phyloP scores from a whole-genome alignment of 2,888 invertebrate genomes.

The Buathra laborator region DNA sequence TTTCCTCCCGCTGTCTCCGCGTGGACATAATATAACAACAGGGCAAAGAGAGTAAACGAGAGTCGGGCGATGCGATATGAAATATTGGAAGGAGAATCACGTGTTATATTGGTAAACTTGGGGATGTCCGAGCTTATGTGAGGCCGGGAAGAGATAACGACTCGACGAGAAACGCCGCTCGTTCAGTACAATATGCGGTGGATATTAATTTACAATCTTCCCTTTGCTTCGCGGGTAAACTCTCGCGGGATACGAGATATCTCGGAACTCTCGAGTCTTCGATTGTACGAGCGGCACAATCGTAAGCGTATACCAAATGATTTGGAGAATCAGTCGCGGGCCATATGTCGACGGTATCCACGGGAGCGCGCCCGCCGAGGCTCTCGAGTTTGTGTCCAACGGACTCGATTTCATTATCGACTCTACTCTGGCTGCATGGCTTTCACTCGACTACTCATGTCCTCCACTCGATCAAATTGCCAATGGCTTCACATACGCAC shows the following conservation, averaged over 20 bases:
- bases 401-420: constrained; percentile 74
- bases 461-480: constrained; percentile 68
- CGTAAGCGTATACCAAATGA: background rate
- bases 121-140: constrained; percentile 26
- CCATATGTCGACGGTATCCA: constrained; percentile 67
- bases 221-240: constrained; percentile 29
- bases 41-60: constrained; percentile 47
- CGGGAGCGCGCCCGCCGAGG: constrained; percentile 38
- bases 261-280: constrained; percentile 29
- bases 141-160: constrained; percentile 66
- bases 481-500: constrained; percentile 28
- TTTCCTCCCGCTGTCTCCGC: constrained; percentile 18
- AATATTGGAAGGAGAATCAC: constrained; percentile 72
- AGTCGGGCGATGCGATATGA: constrained; percentile 55
- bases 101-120: constrained; percentile 79
- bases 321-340: constrained; percentile 47
- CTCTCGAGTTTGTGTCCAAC: constrained; percentile 60
- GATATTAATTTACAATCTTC: constrained; percentile 80
- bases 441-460: constrained; percentile 65
- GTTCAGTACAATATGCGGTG: constrained; percentile 59
- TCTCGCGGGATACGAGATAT: constrained; percentile 53
- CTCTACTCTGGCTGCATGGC: constrained; percentile 60
- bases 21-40: constrained; percentile 41
- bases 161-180: constrained; percentile 49
- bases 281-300: constrained; percentile 15